Evolutionary conservation across 2,888 invertebrate species (phyloP), one percentile per base, ranked within the genome.

Genomic region (Orthonevra nobilis): DNA sequence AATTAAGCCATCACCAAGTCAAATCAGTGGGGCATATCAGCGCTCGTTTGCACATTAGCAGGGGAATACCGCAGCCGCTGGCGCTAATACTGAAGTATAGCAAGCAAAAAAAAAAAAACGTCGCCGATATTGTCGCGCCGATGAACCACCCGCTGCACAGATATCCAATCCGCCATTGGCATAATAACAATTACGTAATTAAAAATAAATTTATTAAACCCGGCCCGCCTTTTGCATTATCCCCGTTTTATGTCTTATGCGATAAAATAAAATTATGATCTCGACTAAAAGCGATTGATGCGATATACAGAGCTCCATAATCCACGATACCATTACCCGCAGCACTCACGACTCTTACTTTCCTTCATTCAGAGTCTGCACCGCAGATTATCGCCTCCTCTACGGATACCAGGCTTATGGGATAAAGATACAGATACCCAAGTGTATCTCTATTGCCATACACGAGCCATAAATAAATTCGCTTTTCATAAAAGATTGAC

Each of bases 171-270:
- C 42, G 32, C 36, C 6, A 36, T 46, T 56, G 56, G 48, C 50
- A 40, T 38, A 81, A 81, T 81, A 81, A 74, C 60, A 81, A 81
- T 81, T 81, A 69, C 74, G 68, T 81, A 81, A 81, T 81, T 81
- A 81, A n/a, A n/a, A n/a, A n/a, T 58, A 50, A 74, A 74, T 68
- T 74, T 81, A 81, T 81, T 63, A 68, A 63, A 38, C 10, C 56
- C 40, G 30, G 38, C 40, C 48, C 73, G 38, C 74, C 68, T 68
- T 56, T 56, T 61, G 14, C 30, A 20, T 48, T 38, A 73, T 72
- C 79, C 60, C 48, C 42, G 44, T 60, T 20, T 56, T 72, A 56
- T 54, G 34, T 34, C 46, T 23, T 28, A 6, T 69, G 23, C 66
- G 73, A 79, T 68, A 73, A 73, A 72, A 38, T 50, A 32, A 79